phyloP scores from a whole-genome alignment of 2,113 vertebrate species.

The human (Homo sapiens) region DNA sequence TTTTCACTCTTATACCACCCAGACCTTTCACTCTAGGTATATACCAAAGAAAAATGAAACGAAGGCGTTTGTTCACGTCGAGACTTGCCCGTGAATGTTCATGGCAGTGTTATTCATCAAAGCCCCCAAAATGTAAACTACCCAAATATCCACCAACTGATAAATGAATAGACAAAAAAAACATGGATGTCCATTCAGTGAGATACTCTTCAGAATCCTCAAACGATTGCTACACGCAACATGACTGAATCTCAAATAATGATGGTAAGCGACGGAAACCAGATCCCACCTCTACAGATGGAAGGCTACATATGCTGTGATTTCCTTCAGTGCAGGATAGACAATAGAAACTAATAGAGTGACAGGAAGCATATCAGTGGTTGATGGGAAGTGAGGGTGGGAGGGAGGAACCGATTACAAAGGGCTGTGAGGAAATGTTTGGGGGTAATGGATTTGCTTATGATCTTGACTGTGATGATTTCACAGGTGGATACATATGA shows the following conservation, averaged over 20 bases:
- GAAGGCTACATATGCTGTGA: background rate
- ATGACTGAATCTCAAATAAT: conserved; percentile 7
- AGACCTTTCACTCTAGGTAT: background rate
- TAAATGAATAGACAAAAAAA: background rate
- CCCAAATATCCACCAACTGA: background rate
- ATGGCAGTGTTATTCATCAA: background rate
- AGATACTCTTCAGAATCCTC: background rate
- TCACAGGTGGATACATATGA: background rate
- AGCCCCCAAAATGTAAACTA: background rate
- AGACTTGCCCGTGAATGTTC: background rate
- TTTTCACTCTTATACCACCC: background rate
- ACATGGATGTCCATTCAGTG: background rate
- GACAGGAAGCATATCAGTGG: background rate
- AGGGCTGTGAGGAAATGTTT: background rate
- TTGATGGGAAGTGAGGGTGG: background rate
- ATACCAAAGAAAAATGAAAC: background rate
- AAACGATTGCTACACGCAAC: background rate
- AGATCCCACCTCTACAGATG: background rate
- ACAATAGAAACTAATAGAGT: background rate
- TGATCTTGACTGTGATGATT: background rate
- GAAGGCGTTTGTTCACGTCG: background rate
- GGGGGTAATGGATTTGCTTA: background rate
- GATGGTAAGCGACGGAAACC: background rate
- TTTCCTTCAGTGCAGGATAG: background rate
- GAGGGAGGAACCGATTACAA: background rate